Base-by-base conservation (phyloP, 1,140 invertebrate species). In the Drosophila bocki region DNA sequence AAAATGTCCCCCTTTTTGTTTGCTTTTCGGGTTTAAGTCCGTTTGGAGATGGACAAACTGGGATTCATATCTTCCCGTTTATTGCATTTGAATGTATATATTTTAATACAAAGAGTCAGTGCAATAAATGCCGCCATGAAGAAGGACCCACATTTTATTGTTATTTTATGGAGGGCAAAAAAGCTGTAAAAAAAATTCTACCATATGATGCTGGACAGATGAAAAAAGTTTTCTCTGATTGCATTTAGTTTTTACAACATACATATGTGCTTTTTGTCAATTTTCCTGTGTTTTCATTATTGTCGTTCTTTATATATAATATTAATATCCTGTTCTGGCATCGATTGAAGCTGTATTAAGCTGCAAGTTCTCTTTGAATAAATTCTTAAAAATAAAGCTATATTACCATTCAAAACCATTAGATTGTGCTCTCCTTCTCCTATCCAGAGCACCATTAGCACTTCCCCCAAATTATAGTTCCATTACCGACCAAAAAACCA, bases 31-130 rank as follows among this genome's bases (percentile, higher is more conserved):
- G 37, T 41, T 60, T 33, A n/a, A 37, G 48, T 45, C 17, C 26
- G 59, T 53, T 47, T 26, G 45, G 57, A 51, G 64, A 77, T 71
- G 75, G 50, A 69, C 75, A 45, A 70, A 71, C 65, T 70, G 75
- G 76, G 75, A 78, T 78, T 70, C 75, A 78, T 71, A 78, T 78
- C 75, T 57, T 58, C 45, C 50, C 75, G 65, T 87, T 79, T 62
- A 82, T 82, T 72, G 74, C 71, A 71, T 72, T 86, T 80, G 51
- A 87, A 77, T 79, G 80, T 48, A 29, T 51, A 77, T 76, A 76
- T 75, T 78, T 78, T 32, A 61, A 78, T 63, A 61, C 62, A 56
- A 67, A 61, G 42, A 56, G 26, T 15, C 70, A 53, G 70, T 61
- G 39, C 62, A 64, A 80, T 65, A 84, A 75, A 84, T 53, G 75